These are phyloP conservation scores for Tenualosa ilisha DNA, from an alignment of 2,797 vertebrate species.

Conservation along the genomic window DNA sequence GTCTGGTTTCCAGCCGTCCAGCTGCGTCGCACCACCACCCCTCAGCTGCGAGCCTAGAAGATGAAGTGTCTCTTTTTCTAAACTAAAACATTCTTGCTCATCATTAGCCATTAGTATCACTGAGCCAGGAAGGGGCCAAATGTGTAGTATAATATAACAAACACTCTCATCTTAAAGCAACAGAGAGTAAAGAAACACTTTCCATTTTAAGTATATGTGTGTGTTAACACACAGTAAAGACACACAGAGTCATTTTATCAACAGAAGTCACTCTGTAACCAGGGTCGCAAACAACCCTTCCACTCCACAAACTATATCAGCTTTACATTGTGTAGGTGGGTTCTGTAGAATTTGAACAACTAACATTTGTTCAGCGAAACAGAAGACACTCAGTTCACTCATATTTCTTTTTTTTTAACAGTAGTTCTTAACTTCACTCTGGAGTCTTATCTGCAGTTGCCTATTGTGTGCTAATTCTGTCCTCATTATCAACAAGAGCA, in stretches of 20 bases:
- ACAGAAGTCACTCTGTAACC: not conserved
- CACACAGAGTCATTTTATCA: too few species aligned
- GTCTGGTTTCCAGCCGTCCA: conserved; percentile 26
- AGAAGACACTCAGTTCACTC: not conserved
- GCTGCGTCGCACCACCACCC: not conserved
- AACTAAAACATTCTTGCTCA: not conserved
- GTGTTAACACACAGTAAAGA: too few species aligned
- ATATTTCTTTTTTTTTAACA: not conserved
- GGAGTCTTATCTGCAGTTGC: not conserved
- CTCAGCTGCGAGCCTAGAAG: not conserved
- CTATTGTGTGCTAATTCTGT: conserved; percentile 3
- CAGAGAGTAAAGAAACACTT: not conserved
- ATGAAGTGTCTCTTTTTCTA: not conserved
- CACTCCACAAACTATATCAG: not conserved
- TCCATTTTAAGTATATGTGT: not conserved
- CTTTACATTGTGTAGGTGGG: not conserved
- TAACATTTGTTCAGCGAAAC: not conserved
- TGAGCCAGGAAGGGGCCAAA: not conserved
- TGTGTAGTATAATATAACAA: not conserved
- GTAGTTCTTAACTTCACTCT: not conserved
- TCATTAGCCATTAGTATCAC: not conserved
- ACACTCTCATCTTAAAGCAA: not conserved
- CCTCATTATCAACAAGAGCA: not conserved
- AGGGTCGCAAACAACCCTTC: not conserved
- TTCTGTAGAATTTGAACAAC: not conserved